phyloP scores from a whole-genome alignment of 2,113 vertebrate species.

The Phalacrocorax brasilianus region DNA sequence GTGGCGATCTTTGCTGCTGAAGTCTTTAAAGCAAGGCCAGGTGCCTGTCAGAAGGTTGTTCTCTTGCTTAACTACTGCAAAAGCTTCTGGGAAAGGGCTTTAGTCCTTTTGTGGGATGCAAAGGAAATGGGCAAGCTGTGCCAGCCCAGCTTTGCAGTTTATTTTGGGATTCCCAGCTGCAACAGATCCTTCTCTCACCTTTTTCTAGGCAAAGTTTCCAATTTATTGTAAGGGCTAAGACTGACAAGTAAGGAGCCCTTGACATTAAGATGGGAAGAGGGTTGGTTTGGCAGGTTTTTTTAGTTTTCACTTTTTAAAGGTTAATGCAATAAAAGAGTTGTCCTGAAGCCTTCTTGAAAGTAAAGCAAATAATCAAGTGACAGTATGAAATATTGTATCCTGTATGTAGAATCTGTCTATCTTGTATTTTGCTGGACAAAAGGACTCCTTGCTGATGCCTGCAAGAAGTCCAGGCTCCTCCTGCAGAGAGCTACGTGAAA shows the following conservation, averaged over 20 bases:
- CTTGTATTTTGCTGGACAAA: neutral
- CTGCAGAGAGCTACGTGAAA: neutral
- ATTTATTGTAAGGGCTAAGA: neutral
- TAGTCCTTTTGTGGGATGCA: neutral
- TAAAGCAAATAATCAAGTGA: neutral
- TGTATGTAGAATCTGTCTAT: neutral
- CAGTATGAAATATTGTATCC: neutral
- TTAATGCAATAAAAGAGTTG: neutral
- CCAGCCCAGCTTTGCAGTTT: neutral
- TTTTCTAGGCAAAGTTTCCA: neutral
- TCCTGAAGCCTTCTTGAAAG: neutral
- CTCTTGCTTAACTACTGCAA: neutral
- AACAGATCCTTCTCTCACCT: neutral
- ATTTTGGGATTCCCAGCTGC: neutral
- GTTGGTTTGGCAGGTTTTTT: neutral
- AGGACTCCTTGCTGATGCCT: neutral
- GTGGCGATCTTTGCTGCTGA: neutral
- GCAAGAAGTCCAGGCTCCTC: neutral
- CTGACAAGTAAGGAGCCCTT: neutral
- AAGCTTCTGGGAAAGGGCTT: neutral
- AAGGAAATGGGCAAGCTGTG: neutral
- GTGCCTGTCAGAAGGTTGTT: neutral
- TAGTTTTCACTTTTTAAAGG: neutral
- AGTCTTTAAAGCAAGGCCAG: neutral
- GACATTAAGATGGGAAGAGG: neutral